phyloP scores from a whole-genome alignment of 2,888 invertebrate genomes.

The Nemoura dubitans region DNA sequence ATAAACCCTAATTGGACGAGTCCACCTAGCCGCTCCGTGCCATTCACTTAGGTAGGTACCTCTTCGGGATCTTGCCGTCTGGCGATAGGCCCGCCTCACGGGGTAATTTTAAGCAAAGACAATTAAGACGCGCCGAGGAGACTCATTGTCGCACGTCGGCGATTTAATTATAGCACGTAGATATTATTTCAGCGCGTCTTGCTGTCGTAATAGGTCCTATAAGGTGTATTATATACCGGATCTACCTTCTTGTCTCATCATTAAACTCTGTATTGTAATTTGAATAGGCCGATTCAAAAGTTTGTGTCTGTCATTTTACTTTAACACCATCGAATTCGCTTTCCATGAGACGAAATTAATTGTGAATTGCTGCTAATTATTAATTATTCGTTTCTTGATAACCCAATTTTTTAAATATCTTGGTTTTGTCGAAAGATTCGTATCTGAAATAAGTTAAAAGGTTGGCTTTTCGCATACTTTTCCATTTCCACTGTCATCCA shows the following conservation, averaged over 20 bases:
- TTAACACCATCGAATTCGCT: not conserved
- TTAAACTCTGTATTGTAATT: not conserved
- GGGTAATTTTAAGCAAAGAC: not conserved
- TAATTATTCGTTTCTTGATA: no score
- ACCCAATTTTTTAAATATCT: no score
- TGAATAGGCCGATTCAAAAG: not conserved
- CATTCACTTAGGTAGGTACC: not conserved
- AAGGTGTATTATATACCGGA: not conserved
- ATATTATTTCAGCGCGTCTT: not conserved
- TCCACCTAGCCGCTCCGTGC: not conserved
- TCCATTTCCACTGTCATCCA: no score
- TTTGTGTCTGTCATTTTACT: no score
- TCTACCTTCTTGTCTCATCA: not conserved
- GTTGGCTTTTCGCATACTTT: no score
- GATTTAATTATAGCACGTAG: not conserved
- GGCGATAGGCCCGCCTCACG: not conserved
- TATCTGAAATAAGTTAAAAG: no score
- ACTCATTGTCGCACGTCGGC: not conserved
- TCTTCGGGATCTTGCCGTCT: not conserved
- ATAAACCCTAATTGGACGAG: not conserved
- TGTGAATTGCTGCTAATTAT: no score
- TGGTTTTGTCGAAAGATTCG: no score
- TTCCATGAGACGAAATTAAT: no score
- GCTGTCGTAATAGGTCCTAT: not conserved
- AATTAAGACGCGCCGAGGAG: not conserved